Evolutionary conservation across 2,113 vertebrate genomes (phyloP), one percentile per base, ranked within the genome.

Genomic region (Alligator mississippiensis): DNA sequence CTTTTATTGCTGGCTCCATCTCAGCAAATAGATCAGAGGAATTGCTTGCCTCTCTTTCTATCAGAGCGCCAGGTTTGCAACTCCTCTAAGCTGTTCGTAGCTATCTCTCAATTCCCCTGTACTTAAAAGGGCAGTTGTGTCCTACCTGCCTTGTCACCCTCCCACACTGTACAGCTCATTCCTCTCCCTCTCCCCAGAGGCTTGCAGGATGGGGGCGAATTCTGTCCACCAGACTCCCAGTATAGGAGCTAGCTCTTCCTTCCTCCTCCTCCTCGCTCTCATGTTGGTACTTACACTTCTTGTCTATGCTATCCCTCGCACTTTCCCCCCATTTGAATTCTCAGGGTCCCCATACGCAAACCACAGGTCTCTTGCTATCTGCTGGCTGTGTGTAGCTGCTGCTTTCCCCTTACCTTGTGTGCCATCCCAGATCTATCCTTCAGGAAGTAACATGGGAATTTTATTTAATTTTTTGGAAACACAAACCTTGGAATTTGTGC

Each of bases 261-360:
- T 66, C 64, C 27, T 66, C 64, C 27, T 66, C 64, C 64, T 66
- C 14, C 18, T 30, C 64, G 3, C 64, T 66, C 64, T 66, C 28
- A n/a, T 66, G 28, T n/a, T n/a, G 64, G 28, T n/a, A 66, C 64
- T 66, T 66, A 17, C 63, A n/a, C 27, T 66, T 12, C 27, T 25
- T 66, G 63, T n/a, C 64, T n/a, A 27, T n/a, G n/a, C 15, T 66
- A 30, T 30, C 28, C 5, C 15, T 25, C 64, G 7, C 64, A 28
- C 28, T n/a, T n/a, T 28, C 64, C 8, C 64, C 28, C 25, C 62
- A 12, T 5, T 64, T 64, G 14, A 27, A 13, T 64, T 64, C 28
- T 47, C 47, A 47, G 47, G 47, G 47, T 47, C 47, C 47, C 22
- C 2, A 0, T 2, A 0, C 5, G 72, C 82, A 34, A 59, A 27